A percentile compares a stretch with the other conserved stretches of the same genome.
Conservation (phyloP, 1,140 invertebrate genomes). For the Diorhabda elongata region DNA sequence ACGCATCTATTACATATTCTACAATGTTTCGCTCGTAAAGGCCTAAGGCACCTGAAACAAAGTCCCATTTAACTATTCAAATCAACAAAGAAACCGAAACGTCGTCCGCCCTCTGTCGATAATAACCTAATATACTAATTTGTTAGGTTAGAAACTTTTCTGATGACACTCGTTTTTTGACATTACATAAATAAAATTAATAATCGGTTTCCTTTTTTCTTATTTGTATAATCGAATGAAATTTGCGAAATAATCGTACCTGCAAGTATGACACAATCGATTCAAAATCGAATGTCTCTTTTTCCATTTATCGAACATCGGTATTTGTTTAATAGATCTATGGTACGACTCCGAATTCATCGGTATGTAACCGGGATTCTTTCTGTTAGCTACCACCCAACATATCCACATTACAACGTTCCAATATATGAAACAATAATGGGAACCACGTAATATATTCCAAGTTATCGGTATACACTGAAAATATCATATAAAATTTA, state of each 20-base stretch:
- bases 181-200: no score
- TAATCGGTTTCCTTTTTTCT: no score
- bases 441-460: conserved; percentile 76
- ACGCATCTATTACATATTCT: conserved; percentile 88
- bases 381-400: conserved; percentile 82
- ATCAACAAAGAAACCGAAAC: no score
- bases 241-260: conserved; percentile 35
- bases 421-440: conserved; percentile 87
- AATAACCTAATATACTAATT: no score
- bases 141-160: no score
- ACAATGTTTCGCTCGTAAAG: conserved; percentile 82
- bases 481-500: background rate
- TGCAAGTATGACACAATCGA: conserved; percentile 84
- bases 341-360: conserved; percentile 86
- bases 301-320: conserved; percentile 85
- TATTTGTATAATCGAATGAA: no score
- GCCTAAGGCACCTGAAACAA: conserved; percentile 62
- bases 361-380: conserved; percentile 84
- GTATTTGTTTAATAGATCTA: conserved; percentile 82
- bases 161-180: no score
- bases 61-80: background rate
- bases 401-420: conserved; percentile 89
- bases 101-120: no score
- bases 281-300: conserved; percentile 81
- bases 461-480: conserved; percentile 76